Conservation (phyloP, 1,140 invertebrate genomes). For the Macrocentrus cingulum region DNA sequence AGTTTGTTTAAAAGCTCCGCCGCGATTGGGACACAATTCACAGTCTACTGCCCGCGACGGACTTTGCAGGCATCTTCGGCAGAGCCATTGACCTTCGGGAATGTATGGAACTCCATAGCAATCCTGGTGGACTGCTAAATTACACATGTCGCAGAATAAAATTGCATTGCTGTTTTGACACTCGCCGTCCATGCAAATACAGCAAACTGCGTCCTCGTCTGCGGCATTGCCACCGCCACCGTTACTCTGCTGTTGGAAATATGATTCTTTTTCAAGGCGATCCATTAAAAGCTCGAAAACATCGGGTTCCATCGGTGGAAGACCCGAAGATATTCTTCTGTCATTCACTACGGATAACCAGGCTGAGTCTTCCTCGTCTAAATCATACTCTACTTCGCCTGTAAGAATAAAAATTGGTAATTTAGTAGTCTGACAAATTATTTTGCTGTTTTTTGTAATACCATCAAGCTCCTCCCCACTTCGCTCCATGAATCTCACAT, state of each 20-base stretch:
- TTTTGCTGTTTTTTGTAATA: too few species aligned
- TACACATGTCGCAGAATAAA: conserved; percentile 99
- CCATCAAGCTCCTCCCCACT: conserved; percentile 91
- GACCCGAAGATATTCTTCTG: conserved; percentile 67
- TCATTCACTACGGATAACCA: conserved; percentile 91
- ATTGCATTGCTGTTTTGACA: conserved; percentile 92
- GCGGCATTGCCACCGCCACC: conserved; percentile 71
- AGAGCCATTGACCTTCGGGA: conserved; percentile 98
- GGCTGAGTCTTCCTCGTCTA: conserved; percentile 95
- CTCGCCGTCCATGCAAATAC: conserved; percentile 93
- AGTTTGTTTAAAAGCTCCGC: conserved; percentile 98
- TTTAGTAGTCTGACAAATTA: background rate
- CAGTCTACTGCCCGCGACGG: conserved; percentile 95
- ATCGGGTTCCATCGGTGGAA: conserved; percentile 76
- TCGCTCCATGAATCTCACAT: conserved; percentile 92
- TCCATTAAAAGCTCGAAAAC: conserved; percentile 95
- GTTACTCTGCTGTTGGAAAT: conserved; percentile 81
- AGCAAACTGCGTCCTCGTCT: conserved; percentile 97
- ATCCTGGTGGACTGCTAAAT: conserved; percentile 97
- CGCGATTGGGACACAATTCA: conserved; percentile 95
- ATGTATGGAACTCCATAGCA: conserved; percentile 99
- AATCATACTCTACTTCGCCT: conserved; percentile 91
- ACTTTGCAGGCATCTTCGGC: conserved; percentile 90
- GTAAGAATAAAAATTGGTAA: conserved; percentile 23
- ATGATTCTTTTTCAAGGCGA: conserved; percentile 94